Percentiles rank a stretch among this genome's conserved stretches.
Evolutionary conservation across 2,797 vertebrate genomes (phyloP).

Genomic region (Cygnus olor): DNA sequence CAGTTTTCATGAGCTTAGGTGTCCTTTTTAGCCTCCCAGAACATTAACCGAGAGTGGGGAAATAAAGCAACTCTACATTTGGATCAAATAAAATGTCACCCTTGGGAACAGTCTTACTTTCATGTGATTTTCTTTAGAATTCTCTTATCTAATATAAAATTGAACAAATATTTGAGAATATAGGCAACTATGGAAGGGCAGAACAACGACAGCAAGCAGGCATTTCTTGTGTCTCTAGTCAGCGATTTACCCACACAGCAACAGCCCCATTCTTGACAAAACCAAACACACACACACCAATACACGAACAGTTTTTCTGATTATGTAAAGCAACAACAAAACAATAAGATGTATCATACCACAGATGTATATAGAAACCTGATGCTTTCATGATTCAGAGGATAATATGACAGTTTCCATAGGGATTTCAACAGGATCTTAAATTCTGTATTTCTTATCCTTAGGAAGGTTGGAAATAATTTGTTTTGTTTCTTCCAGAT

Average conservation of each 20-base stretch:
- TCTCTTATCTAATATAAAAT: background rate
- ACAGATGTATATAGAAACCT: background rate
- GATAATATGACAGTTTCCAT: background rate
- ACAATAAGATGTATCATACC: background rate
- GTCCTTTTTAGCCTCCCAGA: conserved; percentile 21
- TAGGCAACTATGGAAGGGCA: background rate
- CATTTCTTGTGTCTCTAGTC: background rate
- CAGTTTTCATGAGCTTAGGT: conserved; percentile 49
- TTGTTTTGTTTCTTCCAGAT: background rate
- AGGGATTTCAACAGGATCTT: background rate
- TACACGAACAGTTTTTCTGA: background rate
- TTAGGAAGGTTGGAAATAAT: background rate
- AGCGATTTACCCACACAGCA: background rate
- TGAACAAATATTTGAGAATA: background rate
- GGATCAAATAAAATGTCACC: background rate
- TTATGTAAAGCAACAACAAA: background rate
- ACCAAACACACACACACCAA: background rate
- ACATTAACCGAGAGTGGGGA: background rate
- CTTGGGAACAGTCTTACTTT: background rate
- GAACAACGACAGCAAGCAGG: accelerated
- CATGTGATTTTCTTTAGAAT: background rate
- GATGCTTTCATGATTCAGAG: background rate
- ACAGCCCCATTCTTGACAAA: background rate
- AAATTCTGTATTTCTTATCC: background rate
- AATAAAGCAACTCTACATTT: background rate